Evolutionary conservation across 2,113 vertebrate species (phyloP).

Genomic region (Aspidoscelis tigris): DNA sequence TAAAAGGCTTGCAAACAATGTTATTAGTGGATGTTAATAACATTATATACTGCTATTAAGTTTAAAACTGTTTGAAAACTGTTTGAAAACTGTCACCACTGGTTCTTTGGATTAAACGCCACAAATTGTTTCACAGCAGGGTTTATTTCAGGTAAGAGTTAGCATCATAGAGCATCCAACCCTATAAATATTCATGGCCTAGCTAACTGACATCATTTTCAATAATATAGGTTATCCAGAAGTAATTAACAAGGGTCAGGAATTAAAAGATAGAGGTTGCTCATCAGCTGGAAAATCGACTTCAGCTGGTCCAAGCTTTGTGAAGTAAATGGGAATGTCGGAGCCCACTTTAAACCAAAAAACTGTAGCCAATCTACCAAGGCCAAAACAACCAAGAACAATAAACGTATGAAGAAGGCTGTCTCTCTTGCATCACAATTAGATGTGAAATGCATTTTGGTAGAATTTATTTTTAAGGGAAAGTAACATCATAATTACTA

Average conservation of each 20-base stretch:
- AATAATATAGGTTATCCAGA: slow-evolving; percentile 31
- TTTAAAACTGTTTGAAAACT: neutral
- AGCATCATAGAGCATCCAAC: slow-evolving; percentile 1
- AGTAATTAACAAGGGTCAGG: slow-evolving; percentile 47
- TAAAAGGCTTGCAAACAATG: neutral
- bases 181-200: neutral
- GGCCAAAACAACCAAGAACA: too few relatives aligned
- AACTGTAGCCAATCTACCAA: too few relatives aligned
- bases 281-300: slow-evolving; percentile 36
- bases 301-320: neutral
- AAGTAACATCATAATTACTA: too few relatives aligned
- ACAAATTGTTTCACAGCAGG: neutral
- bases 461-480: neutral
- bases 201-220: slow-evolving; percentile 17
- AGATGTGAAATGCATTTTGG: neutral
- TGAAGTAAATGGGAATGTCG: neutral
- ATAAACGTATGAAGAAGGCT: neutral
- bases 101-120: slow-evolving; percentile 10
- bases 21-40: neutral
- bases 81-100: neutral
- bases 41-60: neutral
- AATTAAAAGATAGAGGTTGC: slow-evolving; percentile 40
- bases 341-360: too few relatives aligned
- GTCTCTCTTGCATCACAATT: neutral
- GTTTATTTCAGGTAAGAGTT: slow-evolving; percentile 24